Percentiles rank a stretch among this genome's conserved stretches.
Evolutionary conservation across 2,888 invertebrate genomes (phyloP).

Genomic region (Stomorhina lunata): DNA sequence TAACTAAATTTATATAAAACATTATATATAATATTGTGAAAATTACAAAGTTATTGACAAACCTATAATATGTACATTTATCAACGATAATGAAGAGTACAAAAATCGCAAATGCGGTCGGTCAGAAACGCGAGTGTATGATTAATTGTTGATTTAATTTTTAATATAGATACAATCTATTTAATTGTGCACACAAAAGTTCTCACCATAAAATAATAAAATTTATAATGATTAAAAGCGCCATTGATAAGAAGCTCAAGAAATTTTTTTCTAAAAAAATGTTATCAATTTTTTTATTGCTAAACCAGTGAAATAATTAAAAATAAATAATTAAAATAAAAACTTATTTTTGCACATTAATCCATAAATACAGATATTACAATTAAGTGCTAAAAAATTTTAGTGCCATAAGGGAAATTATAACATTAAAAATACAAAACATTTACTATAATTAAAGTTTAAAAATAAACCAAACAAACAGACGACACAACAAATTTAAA

Average conservation of each 20-base stretch:
- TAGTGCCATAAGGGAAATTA: background rate
- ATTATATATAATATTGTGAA: no score
- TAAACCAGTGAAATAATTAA: background rate
- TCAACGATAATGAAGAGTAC: no score
- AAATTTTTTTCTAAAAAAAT: background rate
- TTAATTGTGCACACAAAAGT: no score
- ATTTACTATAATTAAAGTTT: slow-evolving; percentile 8
- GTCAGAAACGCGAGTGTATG: no score
- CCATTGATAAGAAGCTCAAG: background rate
- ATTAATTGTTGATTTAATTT: no score
- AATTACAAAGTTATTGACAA: no score
- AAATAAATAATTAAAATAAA: background rate
- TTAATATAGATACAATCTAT: no score
- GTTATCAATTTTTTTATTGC: background rate
- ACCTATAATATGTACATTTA: no score
- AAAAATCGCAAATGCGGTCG: no score
- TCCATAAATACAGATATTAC: background rate
- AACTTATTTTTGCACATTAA: background rate
- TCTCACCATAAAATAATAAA: background rate
- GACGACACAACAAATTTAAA: background rate
- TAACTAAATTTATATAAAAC: no score
- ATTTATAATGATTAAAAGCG: background rate
- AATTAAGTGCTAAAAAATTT: background rate
- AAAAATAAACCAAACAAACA: slow-evolving; percentile 13
- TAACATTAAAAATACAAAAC: no score